phyloP scores from a whole-genome alignment of 2,797 vertebrate genomes.

The Aselliscus stoliczkanus region DNA sequence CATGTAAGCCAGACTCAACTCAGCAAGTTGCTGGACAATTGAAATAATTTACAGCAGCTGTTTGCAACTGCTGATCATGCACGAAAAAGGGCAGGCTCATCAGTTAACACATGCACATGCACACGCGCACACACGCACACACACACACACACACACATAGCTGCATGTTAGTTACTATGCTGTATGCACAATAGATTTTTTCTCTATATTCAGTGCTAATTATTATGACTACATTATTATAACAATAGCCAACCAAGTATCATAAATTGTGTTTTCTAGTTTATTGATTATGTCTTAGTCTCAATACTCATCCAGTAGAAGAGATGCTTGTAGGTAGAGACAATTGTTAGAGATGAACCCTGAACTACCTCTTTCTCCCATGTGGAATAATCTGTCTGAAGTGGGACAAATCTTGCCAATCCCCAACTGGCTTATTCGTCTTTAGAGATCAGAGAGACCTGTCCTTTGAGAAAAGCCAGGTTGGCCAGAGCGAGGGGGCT shows the following conservation, averaged over 20 bases:
- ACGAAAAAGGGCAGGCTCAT: neutral
- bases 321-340: neutral
- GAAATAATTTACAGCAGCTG: conserved; percentile 54
- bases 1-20: neutral
- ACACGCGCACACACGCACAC: neutral
- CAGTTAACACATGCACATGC: neutral
- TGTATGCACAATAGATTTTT: neutral
- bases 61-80: neutral
- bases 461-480: conserved; percentile 62
- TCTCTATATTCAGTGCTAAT: neutral
- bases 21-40: conserved; percentile 23
- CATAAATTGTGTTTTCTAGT: neutral
- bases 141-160: neutral
- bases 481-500: neutral
- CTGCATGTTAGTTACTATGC: too few relatives aligned
- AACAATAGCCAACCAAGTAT: neutral
- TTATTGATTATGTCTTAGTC: neutral
- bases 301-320: neutral
- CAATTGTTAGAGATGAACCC: neutral
- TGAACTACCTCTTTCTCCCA: neutral
- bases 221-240: neutral
- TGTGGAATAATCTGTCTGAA: neutral
- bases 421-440: conserved; percentile 6
- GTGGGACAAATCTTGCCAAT: neutral
- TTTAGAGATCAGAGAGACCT: conserved; percentile 54